Conservation (phyloP, 2,797 vertebrate species). For the Gallirallus australis region DNA sequence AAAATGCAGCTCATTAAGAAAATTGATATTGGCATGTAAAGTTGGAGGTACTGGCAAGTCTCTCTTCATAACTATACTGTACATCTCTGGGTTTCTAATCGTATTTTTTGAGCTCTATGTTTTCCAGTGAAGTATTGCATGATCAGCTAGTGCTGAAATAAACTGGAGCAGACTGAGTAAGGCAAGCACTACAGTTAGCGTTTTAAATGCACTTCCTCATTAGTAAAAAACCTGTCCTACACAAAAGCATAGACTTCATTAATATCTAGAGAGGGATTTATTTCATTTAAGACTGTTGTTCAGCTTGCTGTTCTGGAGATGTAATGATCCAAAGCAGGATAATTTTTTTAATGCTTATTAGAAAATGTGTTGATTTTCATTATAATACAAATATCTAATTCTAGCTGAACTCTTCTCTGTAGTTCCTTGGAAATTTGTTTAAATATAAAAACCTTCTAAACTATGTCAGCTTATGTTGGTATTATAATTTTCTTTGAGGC, state of each 20-base stretch:
- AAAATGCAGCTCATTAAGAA: constrained; percentile 24
- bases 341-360: neutral
- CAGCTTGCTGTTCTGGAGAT: neutral
- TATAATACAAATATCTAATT: neutral
- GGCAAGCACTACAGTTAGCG: neutral
- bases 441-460: neutral
- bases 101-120: neutral
- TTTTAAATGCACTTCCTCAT: neutral
- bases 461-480: neutral
- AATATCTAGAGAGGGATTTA: neutral
- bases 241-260: neutral
- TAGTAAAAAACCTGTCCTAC: neutral
- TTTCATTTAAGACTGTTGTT: neutral
- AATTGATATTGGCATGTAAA: neutral
- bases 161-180: neutral
- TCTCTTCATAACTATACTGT: constrained; percentile 36
- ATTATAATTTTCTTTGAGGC: neutral
- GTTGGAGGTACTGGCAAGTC: constrained; percentile 5
- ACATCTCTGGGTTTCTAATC: constrained; percentile 26
- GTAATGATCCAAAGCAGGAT: neutral
- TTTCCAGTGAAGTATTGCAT: neutral
- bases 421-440: neutral
- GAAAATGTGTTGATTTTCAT: neutral
- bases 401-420: neutral
- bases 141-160: neutral